Percentiles rank a stretch among this genome's conserved stretches.
phyloP scores from a whole-genome alignment of 2,797 vertebrate species.

The Amblyopsis hoosieri region DNA sequence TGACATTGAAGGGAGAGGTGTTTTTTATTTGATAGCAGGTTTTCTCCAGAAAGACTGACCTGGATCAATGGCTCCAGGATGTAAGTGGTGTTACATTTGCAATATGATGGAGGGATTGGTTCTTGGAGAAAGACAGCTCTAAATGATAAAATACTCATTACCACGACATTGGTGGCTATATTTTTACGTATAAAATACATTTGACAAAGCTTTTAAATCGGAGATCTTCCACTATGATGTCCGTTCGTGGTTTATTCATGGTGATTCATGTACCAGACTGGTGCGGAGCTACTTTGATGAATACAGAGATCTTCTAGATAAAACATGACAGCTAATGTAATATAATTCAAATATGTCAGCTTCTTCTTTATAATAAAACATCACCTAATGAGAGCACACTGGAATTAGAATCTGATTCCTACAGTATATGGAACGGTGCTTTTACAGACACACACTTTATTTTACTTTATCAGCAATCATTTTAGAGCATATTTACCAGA shows the following conservation, averaged over 20 bases:
- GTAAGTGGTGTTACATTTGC: too few relatives aligned
- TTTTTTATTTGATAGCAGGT: too few relatives aligned
- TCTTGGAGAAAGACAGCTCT: too few relatives aligned
- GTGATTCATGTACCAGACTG: constrained; percentile 16
- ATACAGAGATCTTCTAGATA: constrained; percentile 30
- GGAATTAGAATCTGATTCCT: constrained; percentile 24
- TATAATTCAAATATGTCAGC: constrained; percentile 36
- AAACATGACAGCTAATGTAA: constrained; percentile 49
- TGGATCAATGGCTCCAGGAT: too few relatives aligned
- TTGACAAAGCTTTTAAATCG: constrained; percentile 8
- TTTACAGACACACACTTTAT: constrained; percentile 7
- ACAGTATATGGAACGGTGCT: constrained; percentile 6
- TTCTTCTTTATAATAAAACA: constrained; percentile 35
- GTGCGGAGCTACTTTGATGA: constrained; percentile 30
- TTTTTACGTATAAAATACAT: too few relatives aligned
- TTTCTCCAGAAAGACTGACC: too few relatives aligned
- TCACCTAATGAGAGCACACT: background rate
- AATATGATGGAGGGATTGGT: too few relatives aligned
- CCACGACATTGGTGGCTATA: too few relatives aligned
- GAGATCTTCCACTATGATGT: constrained; percentile 25
- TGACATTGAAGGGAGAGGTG: too few relatives aligned
- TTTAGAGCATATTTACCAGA: too few relatives aligned
- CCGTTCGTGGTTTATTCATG: constrained; percentile 28
- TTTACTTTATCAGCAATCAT: too few relatives aligned
- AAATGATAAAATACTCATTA: too few relatives aligned